These are phyloP conservation scores for Thecophora atra DNA, from an alignment of 2,888 invertebrate species.

Conservation along the genomic window DNA sequence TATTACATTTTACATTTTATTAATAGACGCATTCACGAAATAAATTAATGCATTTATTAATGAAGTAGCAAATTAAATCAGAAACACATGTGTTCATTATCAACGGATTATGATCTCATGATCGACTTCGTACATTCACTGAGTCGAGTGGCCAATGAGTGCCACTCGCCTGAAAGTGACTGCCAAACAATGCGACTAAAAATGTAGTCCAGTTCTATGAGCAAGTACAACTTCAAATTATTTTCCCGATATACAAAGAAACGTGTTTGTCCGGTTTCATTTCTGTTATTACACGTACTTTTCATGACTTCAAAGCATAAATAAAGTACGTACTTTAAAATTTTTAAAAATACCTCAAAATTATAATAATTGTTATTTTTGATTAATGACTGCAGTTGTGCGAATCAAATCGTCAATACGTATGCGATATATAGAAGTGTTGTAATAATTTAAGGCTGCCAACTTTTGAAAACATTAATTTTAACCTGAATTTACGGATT, in stretches of 20 bases:
- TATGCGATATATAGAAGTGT: too few relatives aligned
- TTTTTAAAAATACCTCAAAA: too few relatives aligned
- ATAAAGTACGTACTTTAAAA: too few relatives aligned
- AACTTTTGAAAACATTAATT: too few relatives aligned
- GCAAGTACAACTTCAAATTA: neutral
- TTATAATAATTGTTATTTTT: too few relatives aligned
- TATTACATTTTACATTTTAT: neutral
- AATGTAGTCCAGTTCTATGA: neutral
- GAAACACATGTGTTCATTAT: neutral
- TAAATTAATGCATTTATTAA: too few relatives aligned
- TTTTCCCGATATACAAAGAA: neutral
- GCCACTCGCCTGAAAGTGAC: neutral
- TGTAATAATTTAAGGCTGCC: too few relatives aligned
- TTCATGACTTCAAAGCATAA: slow-evolving; percentile 9
- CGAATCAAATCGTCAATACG: too few relatives aligned
- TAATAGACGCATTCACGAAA: too few relatives aligned
- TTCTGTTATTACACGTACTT: neutral
- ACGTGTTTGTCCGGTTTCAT: slow-evolving; percentile 8
- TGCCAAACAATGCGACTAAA: neutral
- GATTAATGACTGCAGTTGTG: too few relatives aligned
- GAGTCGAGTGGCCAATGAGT: neutral
- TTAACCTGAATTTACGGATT: too few relatives aligned
- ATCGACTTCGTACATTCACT: slow-evolving; percentile 13
- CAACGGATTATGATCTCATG: neutral
- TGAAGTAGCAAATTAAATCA: neutral